These are phyloP conservation scores for Periphyllus acericola DNA, from an alignment of 2,888 invertebrate genomes.

Conservation along the genomic window DNA sequence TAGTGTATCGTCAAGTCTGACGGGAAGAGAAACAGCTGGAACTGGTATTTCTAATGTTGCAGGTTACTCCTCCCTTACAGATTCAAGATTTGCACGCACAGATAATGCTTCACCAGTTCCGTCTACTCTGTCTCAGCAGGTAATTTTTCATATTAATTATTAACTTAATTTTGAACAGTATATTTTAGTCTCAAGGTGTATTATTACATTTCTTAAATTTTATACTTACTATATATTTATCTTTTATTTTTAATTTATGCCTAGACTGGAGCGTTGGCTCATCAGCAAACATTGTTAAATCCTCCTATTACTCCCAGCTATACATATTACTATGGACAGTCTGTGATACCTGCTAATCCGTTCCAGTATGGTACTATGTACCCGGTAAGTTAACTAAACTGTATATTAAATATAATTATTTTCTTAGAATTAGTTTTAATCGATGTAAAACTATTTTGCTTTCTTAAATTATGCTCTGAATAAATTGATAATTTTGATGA, in stretches of 20 bases:
- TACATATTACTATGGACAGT: constrained; percentile 76
- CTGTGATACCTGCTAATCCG: constrained; percentile 74
- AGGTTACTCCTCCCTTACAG: constrained; percentile 74
- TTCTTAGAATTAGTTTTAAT: not conserved
- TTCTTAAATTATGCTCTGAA: constrained; percentile 10
- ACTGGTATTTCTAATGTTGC: constrained; percentile 76
- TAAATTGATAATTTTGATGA: not conserved
- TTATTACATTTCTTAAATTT: not conserved
- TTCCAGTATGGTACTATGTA: constrained; percentile 79
- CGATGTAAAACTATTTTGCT: constrained; percentile 18
- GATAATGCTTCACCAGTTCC: constrained; percentile 85
- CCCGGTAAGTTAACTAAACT: constrained; percentile 70
- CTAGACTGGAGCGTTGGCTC: constrained; percentile 70
- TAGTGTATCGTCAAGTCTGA: constrained; percentile 50
- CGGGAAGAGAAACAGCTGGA: constrained; percentile 68
- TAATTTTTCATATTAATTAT: constrained; percentile 64
- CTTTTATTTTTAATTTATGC: constrained; percentile 36
- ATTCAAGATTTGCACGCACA: constrained; percentile 77
- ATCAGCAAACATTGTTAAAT: constrained; percentile 74
- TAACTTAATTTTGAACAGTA: no score
- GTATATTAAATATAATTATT: constrained; percentile 1
- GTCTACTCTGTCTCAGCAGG: constrained; percentile 74
- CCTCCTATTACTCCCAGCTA: constrained; percentile 78
- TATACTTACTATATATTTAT: not conserved
- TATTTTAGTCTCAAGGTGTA: no score